Evolutionary conservation across 2,888 invertebrate species (phyloP).

Genomic region (Mantis religiosa): DNA sequence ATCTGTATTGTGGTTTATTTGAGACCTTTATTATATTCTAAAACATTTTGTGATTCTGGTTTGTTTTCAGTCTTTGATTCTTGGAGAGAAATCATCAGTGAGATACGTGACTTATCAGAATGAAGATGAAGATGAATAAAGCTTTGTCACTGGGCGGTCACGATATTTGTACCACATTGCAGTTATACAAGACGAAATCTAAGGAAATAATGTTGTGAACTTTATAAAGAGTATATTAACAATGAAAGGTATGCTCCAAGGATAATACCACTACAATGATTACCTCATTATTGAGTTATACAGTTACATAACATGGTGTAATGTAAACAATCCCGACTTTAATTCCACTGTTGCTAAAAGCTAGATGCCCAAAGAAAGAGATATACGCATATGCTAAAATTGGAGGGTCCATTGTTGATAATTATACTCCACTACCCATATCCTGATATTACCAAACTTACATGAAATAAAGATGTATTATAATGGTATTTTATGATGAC

Average conservation of each 20-base stretch:
- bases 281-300: not conserved
- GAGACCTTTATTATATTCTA: too few species aligned
- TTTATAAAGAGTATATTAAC: not conserved
- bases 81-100: conserved; percentile 88
- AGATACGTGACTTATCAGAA: conserved; percentile 94
- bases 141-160: not conserved
- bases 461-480: not conserved
- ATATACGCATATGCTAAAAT: not conserved
- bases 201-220: not conserved
- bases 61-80: conserved; percentile 69
- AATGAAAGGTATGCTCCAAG: not conserved
- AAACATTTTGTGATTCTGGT: not conserved
- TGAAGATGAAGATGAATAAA: conserved; percentile 77
- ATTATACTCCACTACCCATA: not conserved
- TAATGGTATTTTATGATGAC: not conserved
- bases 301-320: not conserved
- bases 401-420: not conserved
- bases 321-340: not conserved
- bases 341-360: not conserved
- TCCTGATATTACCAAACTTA: not conserved
- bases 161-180: not conserved
- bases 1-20: too few species aligned
- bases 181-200: not conserved
- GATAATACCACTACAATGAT: not conserved
- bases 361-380: not conserved